Evolutionary conservation across 2,797 vertebrate genomes (phyloP).

Genomic region (Cynodonichthys magdalenae): DNA sequence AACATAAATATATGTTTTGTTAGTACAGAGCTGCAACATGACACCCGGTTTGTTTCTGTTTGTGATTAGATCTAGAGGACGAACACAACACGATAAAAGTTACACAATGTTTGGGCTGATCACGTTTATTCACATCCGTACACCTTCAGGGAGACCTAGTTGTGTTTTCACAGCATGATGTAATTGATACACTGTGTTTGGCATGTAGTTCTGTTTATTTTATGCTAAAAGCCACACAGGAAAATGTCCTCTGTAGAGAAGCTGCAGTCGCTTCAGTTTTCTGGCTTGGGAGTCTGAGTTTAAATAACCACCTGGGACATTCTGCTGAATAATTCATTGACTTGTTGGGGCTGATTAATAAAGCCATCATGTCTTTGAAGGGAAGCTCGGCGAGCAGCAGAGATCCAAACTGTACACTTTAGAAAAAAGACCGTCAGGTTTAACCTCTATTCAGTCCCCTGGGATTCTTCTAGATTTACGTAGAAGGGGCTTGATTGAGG

Average conservation of each 20-base stretch:
- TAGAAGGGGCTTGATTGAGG: slow-evolving; percentile 3
- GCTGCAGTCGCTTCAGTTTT: slow-evolving; percentile 28
- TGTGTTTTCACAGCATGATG: slow-evolving; percentile 17
- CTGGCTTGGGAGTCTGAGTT: slow-evolving; percentile 18
- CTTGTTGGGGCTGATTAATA: slow-evolving; percentile 45
- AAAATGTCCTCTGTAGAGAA: not conserved
- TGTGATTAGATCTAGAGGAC: too few species aligned
- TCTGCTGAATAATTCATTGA: slow-evolving; percentile 55
- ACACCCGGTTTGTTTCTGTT: not conserved
- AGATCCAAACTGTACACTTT: slow-evolving; percentile 25
- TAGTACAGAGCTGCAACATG: not conserved
- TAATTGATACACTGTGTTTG: slow-evolving; percentile 18
- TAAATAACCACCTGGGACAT: slow-evolving; percentile 39
- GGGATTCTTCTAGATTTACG: slow-evolving; percentile 20
- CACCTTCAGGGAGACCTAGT: too few species aligned
- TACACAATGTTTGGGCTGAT: not conserved
- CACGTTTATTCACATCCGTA: too few species aligned
- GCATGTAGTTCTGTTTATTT: not conserved
- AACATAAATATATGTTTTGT: not conserved
- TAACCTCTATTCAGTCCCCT: not conserved
- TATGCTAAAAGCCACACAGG: not conserved
- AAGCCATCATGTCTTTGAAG: slow-evolving; percentile 35
- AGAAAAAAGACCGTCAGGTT: slow-evolving; percentile 13
- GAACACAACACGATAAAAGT: slow-evolving; percentile 7
- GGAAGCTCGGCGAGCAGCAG: slow-evolving; percentile 2